Base-by-base conservation (phyloP, 2,113 vertebrate genomes). In the Neopipo cinnamomea region DNA sequence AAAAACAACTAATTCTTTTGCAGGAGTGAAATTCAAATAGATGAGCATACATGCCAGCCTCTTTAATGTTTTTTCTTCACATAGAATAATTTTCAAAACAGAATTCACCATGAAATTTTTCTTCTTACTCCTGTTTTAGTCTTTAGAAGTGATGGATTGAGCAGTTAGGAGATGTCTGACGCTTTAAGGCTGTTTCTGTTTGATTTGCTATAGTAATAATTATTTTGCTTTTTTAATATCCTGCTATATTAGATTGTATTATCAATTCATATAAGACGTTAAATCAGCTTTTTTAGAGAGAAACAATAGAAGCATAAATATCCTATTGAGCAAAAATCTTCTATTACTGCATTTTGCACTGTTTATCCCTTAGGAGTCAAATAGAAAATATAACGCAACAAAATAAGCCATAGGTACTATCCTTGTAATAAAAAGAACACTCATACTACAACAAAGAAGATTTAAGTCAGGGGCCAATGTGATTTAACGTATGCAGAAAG, bases 221-320 rank as follows among this genome's bases (percentile, higher is more conserved):
- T 92, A 85, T 53, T 96, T 91, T 85, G 37, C 53, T 47, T 89
- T 93, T 89, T 96, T 91, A 93, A 95, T 94, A 93, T 73, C 80
- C 44, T 79, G 74, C 72, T 93, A 31, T 58, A 91, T 88, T 93
- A 78, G 30, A 78, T 80, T 49, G 47, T 44, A 77, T 90, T 90
- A 86, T 72, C 31, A 10, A 24, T 85, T 95, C 73, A 85, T 62
- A 44, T 25, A 81, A 71, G 49, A 77, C 44, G 81, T 70, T 87
- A 81, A 87, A 95, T 88, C 52, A 85, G 35, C 31, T 91, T 95
- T 83, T 93, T 89, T 28, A 82, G 77, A 88, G 66, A 67, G 91
- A 83, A 92, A 37, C 35, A 91, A 87, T 14, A 81, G 52, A 94
- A 92, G 74, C 47, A 46, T 37, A 91, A 90, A 91, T 84, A 88